Conservation (phyloP, 2,113 vertebrate species). For the Sorex araneus region DNA sequence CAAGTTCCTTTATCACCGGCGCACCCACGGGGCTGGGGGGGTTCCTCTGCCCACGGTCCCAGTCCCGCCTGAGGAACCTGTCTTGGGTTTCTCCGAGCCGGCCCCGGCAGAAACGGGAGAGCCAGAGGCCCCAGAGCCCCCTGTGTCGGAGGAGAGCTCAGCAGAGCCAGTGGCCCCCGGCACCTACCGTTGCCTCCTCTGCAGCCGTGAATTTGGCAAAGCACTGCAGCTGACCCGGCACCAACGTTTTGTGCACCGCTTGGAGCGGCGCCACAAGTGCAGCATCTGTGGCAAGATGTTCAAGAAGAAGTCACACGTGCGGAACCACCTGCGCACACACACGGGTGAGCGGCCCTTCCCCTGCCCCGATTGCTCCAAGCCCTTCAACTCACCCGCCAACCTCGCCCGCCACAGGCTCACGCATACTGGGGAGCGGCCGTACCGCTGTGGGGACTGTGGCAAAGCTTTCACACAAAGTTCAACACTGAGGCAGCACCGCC, state of each 20-base stretch:
- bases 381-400: constrained; percentile 94
- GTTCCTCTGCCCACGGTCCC: constrained; percentile 71
- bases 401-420: constrained; percentile 94
- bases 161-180: constrained; percentile 15
- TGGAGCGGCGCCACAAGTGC: constrained; percentile 87
- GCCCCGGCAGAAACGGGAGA: constrained; percentile 68
- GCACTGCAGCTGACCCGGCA: constrained; percentile 90
- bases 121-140: constrained; percentile 65
- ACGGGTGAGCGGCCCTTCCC: constrained; percentile 94
- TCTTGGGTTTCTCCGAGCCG: constrained; percentile 74
- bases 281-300: constrained; percentile 93
- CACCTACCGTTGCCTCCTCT: constrained; percentile 85
- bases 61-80: constrained; percentile 68
- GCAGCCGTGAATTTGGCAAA: constrained; percentile 86
- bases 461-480: constrained; percentile 91
- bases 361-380: constrained; percentile 94
- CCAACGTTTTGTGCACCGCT: constrained; percentile 86
- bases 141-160: constrained; percentile 41
- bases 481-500: constrained; percentile 94
- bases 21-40: constrained; percentile 89
- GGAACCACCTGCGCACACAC: constrained; percentile 94
- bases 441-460: constrained; percentile 91
- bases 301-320: constrained; percentile 94
- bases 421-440: constrained; percentile 92
- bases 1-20: constrained; percentile 96